phyloP scores from a whole-genome alignment of 2,797 vertebrate species.

The Steatocranus sp. region DNA sequence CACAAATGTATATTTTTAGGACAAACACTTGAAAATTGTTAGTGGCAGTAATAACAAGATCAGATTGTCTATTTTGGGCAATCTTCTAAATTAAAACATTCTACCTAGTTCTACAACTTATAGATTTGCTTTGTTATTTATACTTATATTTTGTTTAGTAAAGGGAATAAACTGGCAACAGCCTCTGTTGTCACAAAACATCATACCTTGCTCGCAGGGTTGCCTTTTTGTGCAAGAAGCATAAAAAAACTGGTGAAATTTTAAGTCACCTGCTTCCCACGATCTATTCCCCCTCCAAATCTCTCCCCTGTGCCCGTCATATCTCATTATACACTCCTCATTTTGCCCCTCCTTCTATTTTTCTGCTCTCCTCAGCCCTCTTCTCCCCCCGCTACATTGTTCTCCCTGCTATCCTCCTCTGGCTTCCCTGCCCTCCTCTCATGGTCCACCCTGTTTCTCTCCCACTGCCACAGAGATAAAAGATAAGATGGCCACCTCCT shows the following conservation, averaged over 20 bases:
- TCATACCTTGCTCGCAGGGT: not conserved
- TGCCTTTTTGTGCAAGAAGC: not conserved
- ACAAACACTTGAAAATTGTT: not conserved
- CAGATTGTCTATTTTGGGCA: not conserved
- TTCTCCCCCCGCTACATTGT: not conserved
- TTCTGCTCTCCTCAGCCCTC: not conserved
- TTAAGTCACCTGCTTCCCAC: not conserved
- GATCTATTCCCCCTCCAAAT: not conserved
- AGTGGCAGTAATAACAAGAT: not conserved
- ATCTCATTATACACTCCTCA: not conserved
- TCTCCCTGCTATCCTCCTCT: constrained; percentile 1
- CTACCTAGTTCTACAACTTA: not conserved
- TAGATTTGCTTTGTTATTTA: not conserved
- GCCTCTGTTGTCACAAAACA: not conserved
- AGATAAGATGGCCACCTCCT: constrained; percentile 90
- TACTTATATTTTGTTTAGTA: not conserved
- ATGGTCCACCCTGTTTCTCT: constrained; percentile 60
- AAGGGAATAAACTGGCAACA: not conserved
- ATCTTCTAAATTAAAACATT: not conserved
- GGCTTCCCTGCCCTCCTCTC: constrained; percentile 43
- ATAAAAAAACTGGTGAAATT: constrained; percentile 9
- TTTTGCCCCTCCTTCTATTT: constrained; percentile 13
- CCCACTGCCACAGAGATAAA: constrained; percentile 70
- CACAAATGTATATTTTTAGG: not conserved
- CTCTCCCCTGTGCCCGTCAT: not conserved